phyloP scores from a whole-genome alignment of 2,113 vertebrate genomes.

The Heterotis niloticus region DNA sequence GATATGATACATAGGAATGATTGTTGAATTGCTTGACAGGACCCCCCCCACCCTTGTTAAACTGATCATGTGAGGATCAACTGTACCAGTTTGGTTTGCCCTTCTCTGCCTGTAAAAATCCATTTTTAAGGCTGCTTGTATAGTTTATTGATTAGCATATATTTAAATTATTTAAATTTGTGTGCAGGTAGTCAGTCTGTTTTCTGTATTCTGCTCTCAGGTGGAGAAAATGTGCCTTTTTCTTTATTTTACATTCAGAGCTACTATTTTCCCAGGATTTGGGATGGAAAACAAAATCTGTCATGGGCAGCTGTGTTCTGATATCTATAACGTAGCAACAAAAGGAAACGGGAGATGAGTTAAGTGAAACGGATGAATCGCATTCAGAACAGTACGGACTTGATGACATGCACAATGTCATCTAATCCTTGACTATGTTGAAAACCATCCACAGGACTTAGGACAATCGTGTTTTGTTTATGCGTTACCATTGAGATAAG shows the following conservation, averaged over 20 bases:
- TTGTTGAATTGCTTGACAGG: too few species aligned
- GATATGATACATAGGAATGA: too few species aligned
- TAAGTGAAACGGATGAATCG: background rate
- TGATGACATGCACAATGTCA: conserved; percentile 22
- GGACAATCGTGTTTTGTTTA: conserved; percentile 40
- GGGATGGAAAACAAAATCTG: background rate
- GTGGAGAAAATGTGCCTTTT: background rate
- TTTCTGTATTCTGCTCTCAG: background rate
- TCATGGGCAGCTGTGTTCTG: background rate
- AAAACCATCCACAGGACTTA: conserved; percentile 37
- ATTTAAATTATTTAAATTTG: background rate
- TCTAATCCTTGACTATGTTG: conserved; percentile 23
- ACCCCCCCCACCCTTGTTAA: too few species aligned
- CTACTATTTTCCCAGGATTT: background rate
- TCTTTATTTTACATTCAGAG: background rate
- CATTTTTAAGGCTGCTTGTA: too few species aligned
- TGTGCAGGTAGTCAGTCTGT: background rate
- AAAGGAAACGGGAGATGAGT: background rate
- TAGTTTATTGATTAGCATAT: background rate
- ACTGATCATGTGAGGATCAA: too few species aligned
- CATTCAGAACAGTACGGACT: conserved; percentile 17
- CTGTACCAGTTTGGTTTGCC: background rate
- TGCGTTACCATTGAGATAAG: conserved; percentile 45
- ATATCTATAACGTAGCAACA: background rate
- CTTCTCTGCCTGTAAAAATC: background rate